These are phyloP conservation scores for Eledone cirrhosa DNA, from an alignment of 2,888 invertebrate species.

Conservation along the genomic window DNA sequence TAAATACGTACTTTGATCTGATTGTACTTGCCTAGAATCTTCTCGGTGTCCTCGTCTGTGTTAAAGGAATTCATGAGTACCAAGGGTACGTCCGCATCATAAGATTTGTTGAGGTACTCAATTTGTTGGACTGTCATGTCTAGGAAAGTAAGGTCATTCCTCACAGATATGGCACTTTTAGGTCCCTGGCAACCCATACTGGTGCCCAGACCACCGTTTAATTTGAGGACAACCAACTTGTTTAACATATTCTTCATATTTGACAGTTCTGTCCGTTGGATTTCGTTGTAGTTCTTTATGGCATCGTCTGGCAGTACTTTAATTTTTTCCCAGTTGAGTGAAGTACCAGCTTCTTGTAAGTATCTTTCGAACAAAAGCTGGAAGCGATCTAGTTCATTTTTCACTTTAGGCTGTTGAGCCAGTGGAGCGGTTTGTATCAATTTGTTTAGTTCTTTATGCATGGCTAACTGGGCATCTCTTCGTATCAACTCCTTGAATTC, in stretches of 20 bases:
- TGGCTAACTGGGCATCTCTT: slow-evolving; percentile 86
- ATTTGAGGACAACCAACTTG: slow-evolving; percentile 66
- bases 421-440: slow-evolving; percentile 70
- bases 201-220: slow-evolving; percentile 68
- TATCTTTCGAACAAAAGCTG: slow-evolving; percentile 84
- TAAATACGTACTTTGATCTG: slow-evolving; percentile 89
- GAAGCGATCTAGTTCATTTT: slow-evolving; percentile 85
- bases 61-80: slow-evolving; percentile 99
- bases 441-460: slow-evolving; percentile 83
- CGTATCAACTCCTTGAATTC: slow-evolving; percentile 97
- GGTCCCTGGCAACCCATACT: slow-evolving; percentile 68
- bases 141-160: slow-evolving; percentile 67
- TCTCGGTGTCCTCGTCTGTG: slow-evolving; percentile 97
- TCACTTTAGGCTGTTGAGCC: slow-evolving; percentile 68
- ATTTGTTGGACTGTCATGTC: slow-evolving; percentile 68
- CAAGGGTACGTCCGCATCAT: slow-evolving; percentile 93
- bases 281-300: slow-evolving; percentile 70
- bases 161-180: slow-evolving; percentile 66
- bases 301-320: slow-evolving; percentile 86
- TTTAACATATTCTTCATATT: slow-evolving; percentile 55
- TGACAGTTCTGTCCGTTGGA: slow-evolving; percentile 39
- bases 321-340: slow-evolving; percentile 92
- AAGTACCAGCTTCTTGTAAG: slow-evolving; percentile 76
- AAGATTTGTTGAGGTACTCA: slow-evolving; percentile 82
- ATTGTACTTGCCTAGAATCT: slow-evolving; percentile 87